Base-by-base conservation (phyloP, 2,797 vertebrate species). In the Diceros bicornis region DNA sequence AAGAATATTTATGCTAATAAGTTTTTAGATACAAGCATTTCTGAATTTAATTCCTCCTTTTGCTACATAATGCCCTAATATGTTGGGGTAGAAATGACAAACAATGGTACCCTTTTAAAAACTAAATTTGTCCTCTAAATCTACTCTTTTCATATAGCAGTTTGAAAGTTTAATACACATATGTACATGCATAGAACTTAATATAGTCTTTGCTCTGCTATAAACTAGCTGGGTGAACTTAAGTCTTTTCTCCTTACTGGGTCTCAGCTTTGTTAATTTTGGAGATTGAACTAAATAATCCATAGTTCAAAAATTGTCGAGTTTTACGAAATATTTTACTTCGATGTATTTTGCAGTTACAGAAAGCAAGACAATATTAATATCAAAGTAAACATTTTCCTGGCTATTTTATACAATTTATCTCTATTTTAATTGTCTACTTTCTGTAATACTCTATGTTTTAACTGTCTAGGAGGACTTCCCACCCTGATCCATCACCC, bases 1-100 rank as follows among this genome's bases (percentile, higher is more conserved):
- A 89, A 71, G 71, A 81, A 90, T 81, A 84, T 88, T 82, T 86
- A 62, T 69, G 29, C 34, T 85, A 93, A 82, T 71, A 34, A 96
- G 16, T 0, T 41, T 55, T 86, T 96, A 89, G 11, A 83, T 83
- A 57, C 10, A 90, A 75, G 32, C 12, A 55, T 50, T 90, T 95
- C 68, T 94, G 25, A 85, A 88, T 94, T 97, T 87, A 86, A 74
- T 87, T 93, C 29, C 34, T 90, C 27, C 34, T 75, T 81, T 92
- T 81, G 57, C 62, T 86, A 91, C 27, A n/a, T 69, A 94, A 86
- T 57, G 10, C 14, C 59, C 29, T 66, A 71, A 32, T 71, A 75
- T 57, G 27, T 66, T 91, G 62, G 61, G 25, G 4, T 74, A 68
- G 37, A 89, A 83, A 79, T 87, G 72, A 92, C 52, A 94, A 81